Conservation (phyloP, 2,888 invertebrate genomes). For the Scotopteryx bipunctaria region DNA sequence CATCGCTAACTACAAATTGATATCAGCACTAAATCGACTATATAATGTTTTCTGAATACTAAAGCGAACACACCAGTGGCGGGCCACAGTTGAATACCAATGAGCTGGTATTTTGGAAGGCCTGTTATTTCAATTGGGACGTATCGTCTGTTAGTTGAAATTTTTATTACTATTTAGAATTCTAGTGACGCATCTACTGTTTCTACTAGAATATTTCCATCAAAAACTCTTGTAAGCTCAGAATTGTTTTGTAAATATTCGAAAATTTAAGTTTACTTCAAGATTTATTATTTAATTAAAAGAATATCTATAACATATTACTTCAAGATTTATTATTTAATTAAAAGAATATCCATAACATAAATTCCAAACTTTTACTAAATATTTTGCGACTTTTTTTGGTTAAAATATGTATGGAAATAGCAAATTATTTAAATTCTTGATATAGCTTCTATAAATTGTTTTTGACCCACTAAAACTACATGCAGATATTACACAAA, state of each 20-base stretch:
- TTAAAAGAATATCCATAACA: too few species aligned
- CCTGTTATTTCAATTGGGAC: constrained; percentile 41
- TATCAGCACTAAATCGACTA: constrained; percentile 75
- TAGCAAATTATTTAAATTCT: too few species aligned
- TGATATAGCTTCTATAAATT: too few species aligned
- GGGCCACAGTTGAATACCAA: constrained; percentile 59
- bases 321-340: background rate
- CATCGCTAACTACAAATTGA: constrained; percentile 72
- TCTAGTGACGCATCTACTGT: constrained; percentile 3
- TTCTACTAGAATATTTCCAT: constrained; percentile 7
- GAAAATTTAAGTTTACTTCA: background rate
- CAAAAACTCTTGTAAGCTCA: background rate
- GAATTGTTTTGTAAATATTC: background rate
- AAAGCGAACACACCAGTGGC: constrained; percentile 59
- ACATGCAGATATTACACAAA: too few species aligned
- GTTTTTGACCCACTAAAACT: too few species aligned
- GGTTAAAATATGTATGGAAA: too few species aligned
- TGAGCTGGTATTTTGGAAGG: constrained; percentile 52
- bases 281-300: too few species aligned
- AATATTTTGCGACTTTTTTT: too few species aligned
- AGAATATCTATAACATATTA: too few species aligned
- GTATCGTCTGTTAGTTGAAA: constrained; percentile 39
- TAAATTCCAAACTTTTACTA: too few species aligned
- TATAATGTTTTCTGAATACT: constrained; percentile 61
- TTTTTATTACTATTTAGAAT: constrained; percentile 23